Evolutionary conservation across 1,140 invertebrate genomes (phyloP).

Genomic region (Lepidurus packardi): DNA sequence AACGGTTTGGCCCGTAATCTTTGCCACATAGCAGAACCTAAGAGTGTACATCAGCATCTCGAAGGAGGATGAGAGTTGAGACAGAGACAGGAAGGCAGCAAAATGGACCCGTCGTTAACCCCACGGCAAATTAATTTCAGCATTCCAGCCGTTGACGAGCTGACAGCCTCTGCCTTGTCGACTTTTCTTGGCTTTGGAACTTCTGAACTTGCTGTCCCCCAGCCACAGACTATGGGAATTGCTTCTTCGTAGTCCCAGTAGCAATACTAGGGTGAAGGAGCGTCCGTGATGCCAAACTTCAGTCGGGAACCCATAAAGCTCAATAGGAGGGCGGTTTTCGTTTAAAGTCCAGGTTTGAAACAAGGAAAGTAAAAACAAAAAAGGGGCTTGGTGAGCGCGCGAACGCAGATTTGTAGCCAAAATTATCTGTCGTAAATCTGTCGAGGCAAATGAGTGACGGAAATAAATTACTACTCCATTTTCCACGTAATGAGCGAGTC

Average conservation of each 20-base stretch:
- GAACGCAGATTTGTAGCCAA: constrained; percentile 18
- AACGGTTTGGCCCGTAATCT: constrained; percentile 18
- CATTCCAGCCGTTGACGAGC: constrained; percentile 18
- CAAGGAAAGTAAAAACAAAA: neutral
- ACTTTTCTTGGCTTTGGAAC: constrained; percentile 3
- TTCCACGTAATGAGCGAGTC: neutral
- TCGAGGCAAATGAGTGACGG: neutral
- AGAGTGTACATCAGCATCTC: constrained; percentile 1
- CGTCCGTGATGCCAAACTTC: neutral
- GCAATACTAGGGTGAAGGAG: neutral
- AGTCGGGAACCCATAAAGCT: constrained; percentile 7
- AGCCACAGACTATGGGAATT: neutral
- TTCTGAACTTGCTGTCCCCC: neutral
- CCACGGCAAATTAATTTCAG: constrained; percentile 19
- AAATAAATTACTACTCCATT: neutral
- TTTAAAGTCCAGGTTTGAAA: neutral
- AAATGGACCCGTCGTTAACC: constrained; percentile 21
- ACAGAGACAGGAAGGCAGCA: constrained; percentile 20
- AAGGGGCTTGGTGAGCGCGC: neutral
- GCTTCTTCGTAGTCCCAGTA: neutral
- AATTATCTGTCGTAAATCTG: constrained; percentile 12
- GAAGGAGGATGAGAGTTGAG: constrained; percentile 1
- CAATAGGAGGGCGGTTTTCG: neutral
- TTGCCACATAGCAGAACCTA: constrained; percentile 10
- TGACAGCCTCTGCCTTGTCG: constrained; percentile 14